Base-by-base conservation (phyloP, 2,113 vertebrate genomes). In the Pogona vitticeps region DNA sequence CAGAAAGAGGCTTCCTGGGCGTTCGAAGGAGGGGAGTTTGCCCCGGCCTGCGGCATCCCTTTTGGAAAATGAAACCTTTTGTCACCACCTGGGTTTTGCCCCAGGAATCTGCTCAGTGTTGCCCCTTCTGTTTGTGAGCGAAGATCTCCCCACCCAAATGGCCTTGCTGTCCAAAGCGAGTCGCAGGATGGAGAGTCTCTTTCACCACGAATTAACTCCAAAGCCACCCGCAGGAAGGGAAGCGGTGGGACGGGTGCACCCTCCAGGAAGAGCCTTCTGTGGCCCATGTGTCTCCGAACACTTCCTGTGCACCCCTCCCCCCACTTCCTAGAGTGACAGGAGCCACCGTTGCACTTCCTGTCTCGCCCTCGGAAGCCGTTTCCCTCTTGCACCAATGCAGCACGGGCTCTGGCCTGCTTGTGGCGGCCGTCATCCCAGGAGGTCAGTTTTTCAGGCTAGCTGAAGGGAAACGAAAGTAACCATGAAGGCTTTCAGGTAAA, bases 401-500 rank as follows among this genome's bases (percentile, higher is more conserved):
- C 36, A 88, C 81, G 91, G 90, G 86, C 88, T 26, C 8, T 26
- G 31, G 88, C 87, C 88, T 84, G 23, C 84, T 91, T 92, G 84
- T 80, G 1, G 3, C 84, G 90, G 79, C 81, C 88, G 56, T 72
- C 14, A 0, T 90, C 63, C 4, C 21, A 84, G 88, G 68, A 89
- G 90, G 85, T 79, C 56, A 71, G 82, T 88, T 91, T 72, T 84
- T 93, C 82, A 88, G 0, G 77, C 83, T 58, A 80, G 82, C 89
- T 89, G 17, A 79, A 86, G 40, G 67, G 91, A 81, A 20, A 90
- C 33, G 58, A 88, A 88, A 88, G 9, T 90, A 91, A 78, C 38
- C 76, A 83, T 93, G 88, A 93, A 94, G 71, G 85, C 88, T 36
- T 93, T 94, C 90, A 94, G 91, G 90, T 94, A 93, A 93, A 93